Evolutionary conservation across 2,113 vertebrate species (phyloP).

Genomic region (Mustela nigripes): DNA sequence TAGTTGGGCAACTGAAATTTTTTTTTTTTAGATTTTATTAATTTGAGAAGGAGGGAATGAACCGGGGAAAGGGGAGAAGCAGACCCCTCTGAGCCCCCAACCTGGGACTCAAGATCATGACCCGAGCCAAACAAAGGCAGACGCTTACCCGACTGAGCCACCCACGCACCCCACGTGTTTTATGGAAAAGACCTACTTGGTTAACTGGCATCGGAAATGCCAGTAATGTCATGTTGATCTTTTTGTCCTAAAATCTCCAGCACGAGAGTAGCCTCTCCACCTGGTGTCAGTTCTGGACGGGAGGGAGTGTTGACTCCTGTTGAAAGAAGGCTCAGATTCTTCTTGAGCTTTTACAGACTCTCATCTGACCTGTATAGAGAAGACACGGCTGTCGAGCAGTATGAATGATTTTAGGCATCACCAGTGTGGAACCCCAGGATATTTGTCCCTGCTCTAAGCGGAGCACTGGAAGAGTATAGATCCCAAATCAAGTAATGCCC

Average conservation of each 20-base stretch:
- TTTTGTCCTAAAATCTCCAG: slow-evolving; percentile 5
- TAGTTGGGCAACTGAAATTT: background rate
- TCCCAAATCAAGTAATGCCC: background rate
- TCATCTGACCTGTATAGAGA: background rate
- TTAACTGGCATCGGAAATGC: slow-evolving; percentile 24
- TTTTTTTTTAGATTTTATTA: background rate
- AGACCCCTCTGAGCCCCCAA: background rate
- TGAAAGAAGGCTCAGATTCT: background rate
- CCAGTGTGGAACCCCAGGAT: background rate
- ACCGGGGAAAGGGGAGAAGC: background rate
- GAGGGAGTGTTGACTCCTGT: background rate
- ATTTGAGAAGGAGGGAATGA: background rate
- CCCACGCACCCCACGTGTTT: background rate
- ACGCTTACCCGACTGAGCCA: background rate
- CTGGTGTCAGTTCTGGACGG: background rate
- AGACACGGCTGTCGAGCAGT: background rate
- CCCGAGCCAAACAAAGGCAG: background rate
- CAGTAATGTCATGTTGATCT: background rate
- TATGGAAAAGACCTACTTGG: background rate
- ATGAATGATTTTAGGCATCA: background rate
- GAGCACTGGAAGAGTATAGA: background rate
- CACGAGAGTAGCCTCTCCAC: background rate
- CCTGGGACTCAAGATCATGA: background rate
- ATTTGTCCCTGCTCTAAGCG: background rate
- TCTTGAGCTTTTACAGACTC: background rate